A percentile compares a stretch with the other conserved stretches of the same genome.
phyloP scores from a whole-genome alignment of 1,140 invertebrate species.

The Glossosoma conforme region DNA sequence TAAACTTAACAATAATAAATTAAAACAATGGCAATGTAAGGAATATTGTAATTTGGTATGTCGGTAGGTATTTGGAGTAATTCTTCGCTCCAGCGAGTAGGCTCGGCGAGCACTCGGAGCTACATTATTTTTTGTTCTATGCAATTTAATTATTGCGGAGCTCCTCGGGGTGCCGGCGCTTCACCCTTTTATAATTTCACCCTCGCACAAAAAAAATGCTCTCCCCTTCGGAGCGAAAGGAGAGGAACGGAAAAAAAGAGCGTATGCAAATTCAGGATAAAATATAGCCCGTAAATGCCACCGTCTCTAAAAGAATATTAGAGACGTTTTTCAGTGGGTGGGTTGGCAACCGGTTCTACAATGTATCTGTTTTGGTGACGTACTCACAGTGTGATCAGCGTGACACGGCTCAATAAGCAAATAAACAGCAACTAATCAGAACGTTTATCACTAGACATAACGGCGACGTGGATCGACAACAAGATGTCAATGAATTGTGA shows the following conservation, averaged over 20 bases:
- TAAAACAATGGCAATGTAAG: no score
- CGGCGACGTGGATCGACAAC: no score
- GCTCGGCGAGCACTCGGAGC: constrained; percentile 18
- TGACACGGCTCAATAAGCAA: no score
- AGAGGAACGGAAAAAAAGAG: constrained; percentile 42
- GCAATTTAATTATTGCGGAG: constrained; percentile 52
- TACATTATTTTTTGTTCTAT: constrained; percentile 33
- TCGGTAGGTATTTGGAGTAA: no score
- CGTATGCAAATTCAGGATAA: constrained; percentile 56
- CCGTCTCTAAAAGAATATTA: constrained; percentile 56
- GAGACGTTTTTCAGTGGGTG: constrained; percentile 55
- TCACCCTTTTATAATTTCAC: constrained; percentile 55
- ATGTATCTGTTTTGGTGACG: constrained; percentile 30
- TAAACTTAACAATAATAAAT: no score
- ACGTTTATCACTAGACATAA: no score
- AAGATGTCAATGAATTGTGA: no score
- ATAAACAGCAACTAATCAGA: no score
- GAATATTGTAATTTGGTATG: no score
- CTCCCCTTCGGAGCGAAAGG: constrained; percentile 14
- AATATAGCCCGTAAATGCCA: constrained; percentile 56
- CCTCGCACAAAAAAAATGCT: constrained; percentile 49
- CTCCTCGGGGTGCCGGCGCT: constrained; percentile 37
- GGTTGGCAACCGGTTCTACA: constrained; percentile 33
- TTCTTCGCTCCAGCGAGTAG: no score
- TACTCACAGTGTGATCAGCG: constrained; percentile 26